Evolutionary conservation across 2,888 invertebrate genomes (phyloP).

Genomic region (Parascotia fuliginaria): DNA sequence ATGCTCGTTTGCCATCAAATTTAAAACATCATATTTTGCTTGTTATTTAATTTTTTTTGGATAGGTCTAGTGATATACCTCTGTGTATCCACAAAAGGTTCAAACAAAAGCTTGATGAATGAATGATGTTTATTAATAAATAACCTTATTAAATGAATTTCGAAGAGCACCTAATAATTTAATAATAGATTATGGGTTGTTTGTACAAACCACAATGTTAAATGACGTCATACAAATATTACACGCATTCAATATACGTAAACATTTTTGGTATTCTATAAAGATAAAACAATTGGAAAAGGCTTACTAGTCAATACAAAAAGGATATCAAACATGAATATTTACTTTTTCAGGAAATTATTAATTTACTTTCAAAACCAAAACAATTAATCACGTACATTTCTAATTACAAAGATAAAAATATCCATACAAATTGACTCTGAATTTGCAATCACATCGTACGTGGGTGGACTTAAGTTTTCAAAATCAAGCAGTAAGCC

Average conservation of each 20-base stretch:
- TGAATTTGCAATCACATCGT: slow-evolving; percentile 4
- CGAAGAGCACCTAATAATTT: too few relatives aligned
- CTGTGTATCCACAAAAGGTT: too few relatives aligned
- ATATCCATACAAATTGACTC: slow-evolving; percentile 8
- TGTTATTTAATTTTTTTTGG: too few relatives aligned
- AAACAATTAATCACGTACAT: slow-evolving; percentile 4
- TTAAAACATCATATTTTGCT: too few relatives aligned
- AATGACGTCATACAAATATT: too few relatives aligned
- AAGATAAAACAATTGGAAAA: not conserved
- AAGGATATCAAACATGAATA: not conserved
- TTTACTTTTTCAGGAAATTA: not conserved
- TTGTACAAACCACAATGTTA: too few relatives aligned
- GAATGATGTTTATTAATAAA: too few relatives aligned
- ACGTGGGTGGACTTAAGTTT: slow-evolving; percentile 24
- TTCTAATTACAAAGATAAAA: slow-evolving; percentile 4
- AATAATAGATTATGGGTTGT: too few relatives aligned
- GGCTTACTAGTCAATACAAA: not conserved
- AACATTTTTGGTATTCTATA: not conserved
- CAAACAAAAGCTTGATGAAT: too few relatives aligned
- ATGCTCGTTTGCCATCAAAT: too few relatives aligned
- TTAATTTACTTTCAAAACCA: slow-evolving; percentile 1
- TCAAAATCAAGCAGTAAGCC: slow-evolving; percentile 11
- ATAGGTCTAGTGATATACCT: too few relatives aligned
- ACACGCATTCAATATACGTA: not conserved
- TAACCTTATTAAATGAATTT: too few relatives aligned